Base-by-base conservation (phyloP, 1,140 invertebrate genomes). In the Orchestia grillus region DNA sequence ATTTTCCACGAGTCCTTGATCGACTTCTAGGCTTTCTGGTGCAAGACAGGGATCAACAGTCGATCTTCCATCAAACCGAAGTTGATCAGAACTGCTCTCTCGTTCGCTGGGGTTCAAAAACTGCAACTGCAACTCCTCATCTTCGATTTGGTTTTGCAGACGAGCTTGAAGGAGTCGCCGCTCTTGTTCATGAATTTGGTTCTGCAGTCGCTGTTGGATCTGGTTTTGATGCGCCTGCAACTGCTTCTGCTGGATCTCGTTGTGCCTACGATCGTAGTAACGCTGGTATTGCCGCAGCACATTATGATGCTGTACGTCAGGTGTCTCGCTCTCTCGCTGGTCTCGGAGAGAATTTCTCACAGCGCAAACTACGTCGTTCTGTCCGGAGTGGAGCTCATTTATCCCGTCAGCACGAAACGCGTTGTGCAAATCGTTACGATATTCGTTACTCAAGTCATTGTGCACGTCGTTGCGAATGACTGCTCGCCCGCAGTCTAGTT, bases 381-480 rank as follows among this genome's bases (percentile, higher is more conserved):
- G 62, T 77, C 62, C 62, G 1, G 11, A 3, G 36, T 8, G 88
- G 42, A 42, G 42, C 41, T 44, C 88, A 43, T 11, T 90, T 23
- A 4, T n/a, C n/a, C n/a, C n/a, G 92, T 94, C 44, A 23, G 8
- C 44, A 45, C 44, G 92, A 47, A 94, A 90, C 15, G n/a, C 23
- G 43, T 42, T 90, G 4, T 94, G 92, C 43, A 94, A 42, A n/a
- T 94, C 44, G 44, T 94, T 94, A 36, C 44, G 90, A 36, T 41
- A 41, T 11, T 41, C 90, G 44, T 47, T n/a, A 42, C n/a, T 90
- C n/a, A 90, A 90, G 36, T 90, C 88, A 28, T 90, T 90, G 44
- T 94, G 92, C 43, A 94, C 92, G 44, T 94, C 44, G 44, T 94
- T 94, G 40, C 44, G 44, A 47, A 94, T 94, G 47, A 94, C 44